A percentile compares a stretch with the other conserved stretches of the same genome.
Evolutionary conservation across 2,888 invertebrate genomes (phyloP).

Genomic region (Hirtodrosophila cameraria): DNA sequence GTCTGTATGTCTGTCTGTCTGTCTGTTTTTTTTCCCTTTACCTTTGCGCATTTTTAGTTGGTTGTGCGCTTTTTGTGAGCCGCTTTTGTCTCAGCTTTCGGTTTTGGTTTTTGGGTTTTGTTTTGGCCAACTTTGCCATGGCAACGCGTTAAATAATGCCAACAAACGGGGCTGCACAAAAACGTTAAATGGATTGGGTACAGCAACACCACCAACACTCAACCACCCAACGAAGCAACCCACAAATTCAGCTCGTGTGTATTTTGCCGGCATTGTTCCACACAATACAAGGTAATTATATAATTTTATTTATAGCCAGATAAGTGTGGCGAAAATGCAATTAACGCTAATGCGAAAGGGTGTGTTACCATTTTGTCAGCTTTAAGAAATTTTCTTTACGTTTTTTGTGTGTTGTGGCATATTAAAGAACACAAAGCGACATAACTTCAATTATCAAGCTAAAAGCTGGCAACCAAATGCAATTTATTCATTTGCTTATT

Average conservation of each 20-base stretch:
- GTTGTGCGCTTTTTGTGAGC: conserved; percentile 47
- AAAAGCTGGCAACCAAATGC: conserved; percentile 28
- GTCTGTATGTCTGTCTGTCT: conserved; percentile 12
- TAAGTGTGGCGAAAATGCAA: conserved; percentile 78
- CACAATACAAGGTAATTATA: conserved; percentile 78
- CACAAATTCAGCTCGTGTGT: conserved; percentile 28
- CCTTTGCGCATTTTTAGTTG: conserved; percentile 67
- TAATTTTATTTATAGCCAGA: conserved; percentile 80
- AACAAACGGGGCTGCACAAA: conserved; percentile 49
- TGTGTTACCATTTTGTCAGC: not conserved
- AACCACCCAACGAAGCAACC: conserved; percentile 14
- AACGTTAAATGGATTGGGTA: conserved; percentile 69
- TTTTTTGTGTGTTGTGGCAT: conserved; percentile 19
- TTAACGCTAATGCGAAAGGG: conserved; percentile 53
- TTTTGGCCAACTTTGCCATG: conserved; percentile 75
- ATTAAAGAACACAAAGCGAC: conserved; percentile 27
- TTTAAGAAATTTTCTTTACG: not conserved
- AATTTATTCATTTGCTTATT: conserved; percentile 58
- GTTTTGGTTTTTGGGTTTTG: conserved; percentile 52
- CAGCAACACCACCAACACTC: not conserved
- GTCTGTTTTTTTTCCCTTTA: conserved; percentile 12
- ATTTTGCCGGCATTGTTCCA: conserved; percentile 33
- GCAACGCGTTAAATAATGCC: conserved; percentile 77
- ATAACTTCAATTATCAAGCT: conserved; percentile 57
- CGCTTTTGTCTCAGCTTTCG: conserved; percentile 50